A percentile compares a stretch with the other conserved stretches of the same genome.
Evolutionary conservation across 92 coral and sea anemone species (phyloP).

Genomic region (Meandrina meandrites): DNA sequence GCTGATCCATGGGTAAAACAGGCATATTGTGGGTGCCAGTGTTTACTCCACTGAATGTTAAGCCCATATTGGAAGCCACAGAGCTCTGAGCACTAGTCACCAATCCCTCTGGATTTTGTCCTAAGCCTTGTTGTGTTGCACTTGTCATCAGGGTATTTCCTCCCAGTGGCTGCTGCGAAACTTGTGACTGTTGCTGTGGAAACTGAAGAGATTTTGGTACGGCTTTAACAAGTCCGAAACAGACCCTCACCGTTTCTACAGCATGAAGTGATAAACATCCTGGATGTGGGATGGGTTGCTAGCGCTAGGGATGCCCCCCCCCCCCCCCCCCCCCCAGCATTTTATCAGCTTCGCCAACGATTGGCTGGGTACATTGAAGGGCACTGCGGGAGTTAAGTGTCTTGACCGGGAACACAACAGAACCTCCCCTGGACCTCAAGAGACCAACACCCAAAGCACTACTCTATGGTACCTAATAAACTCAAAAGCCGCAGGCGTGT

Average conservation of each 20-base stretch:
- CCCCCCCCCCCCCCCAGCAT: no score
- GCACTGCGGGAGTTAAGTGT: no score
- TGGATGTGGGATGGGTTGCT: no score
- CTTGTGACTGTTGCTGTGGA: conserved; percentile 40
- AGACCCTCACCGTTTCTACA: neutral
- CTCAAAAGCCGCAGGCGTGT: no score
- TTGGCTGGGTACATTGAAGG: no score
- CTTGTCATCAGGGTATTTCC: conserved; percentile 35
- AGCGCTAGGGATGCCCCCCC: no score
- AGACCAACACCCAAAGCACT: no score
- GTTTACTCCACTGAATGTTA: conserved; percentile 45
- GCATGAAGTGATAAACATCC: no score
- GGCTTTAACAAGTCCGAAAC: neutral
- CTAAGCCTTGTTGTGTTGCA: conserved; percentile 47
- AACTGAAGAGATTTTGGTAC: neutral
- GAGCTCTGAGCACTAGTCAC: conserved; percentile 57
- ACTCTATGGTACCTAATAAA: no score
- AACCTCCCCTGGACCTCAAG: no score
- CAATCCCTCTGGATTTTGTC: conserved; percentile 67
- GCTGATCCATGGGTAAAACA: conserved; percentile 45
- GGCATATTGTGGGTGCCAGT: conserved; percentile 49
- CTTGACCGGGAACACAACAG: no score
- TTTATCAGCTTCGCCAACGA: no score
- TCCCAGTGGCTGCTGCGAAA: conserved; percentile 62
- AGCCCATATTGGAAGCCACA: conserved; percentile 60